Conservation (phyloP, 2,888 invertebrate genomes). For the Drosophila paranaensis region DNA sequence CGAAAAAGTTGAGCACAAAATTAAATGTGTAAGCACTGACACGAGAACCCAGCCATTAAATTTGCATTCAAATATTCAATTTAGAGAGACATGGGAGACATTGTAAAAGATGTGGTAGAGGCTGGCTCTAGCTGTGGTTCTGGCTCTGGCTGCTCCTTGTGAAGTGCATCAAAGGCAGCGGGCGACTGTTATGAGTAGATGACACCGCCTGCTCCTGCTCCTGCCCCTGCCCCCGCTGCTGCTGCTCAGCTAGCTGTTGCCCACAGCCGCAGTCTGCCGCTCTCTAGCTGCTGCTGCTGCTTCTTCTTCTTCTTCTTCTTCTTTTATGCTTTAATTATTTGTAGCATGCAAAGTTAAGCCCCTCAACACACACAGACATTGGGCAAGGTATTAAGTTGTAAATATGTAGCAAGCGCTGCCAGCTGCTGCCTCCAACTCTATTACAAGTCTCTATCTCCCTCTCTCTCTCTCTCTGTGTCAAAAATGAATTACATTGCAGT, state of each 20-base stretch:
- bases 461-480: conserved; percentile 45
- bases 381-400: conserved; percentile 71
- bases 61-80: conserved; percentile 77
- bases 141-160: conserved; percentile 11
- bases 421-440: conserved; percentile 34
- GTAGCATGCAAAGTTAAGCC: conserved; percentile 73
- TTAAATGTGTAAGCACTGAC: conserved; percentile 60
- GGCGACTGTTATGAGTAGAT: conserved; percentile 52
- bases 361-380: conserved; percentile 39
- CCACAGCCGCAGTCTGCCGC: neutral
- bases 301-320: conserved; percentile 56
- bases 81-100: conserved; percentile 34
- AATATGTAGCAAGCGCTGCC: conserved; percentile 63
- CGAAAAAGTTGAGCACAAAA: conserved; percentile 49
- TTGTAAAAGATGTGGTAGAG: conserved; percentile 28
- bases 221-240: neutral
- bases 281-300: neutral
- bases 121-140: conserved; percentile 8
- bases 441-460: neutral
- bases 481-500: conserved; percentile 72
- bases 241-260: conserved; percentile 65
- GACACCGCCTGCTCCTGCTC: conserved; percentile 31
- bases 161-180: conserved; percentile 57
- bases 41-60: conserved; percentile 61
- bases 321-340: conserved; percentile 76